Evolutionary conservation across 2,888 invertebrate species (phyloP), one percentile per base, ranked within the genome.

Genomic region (Xestia c-nigrum): DNA sequence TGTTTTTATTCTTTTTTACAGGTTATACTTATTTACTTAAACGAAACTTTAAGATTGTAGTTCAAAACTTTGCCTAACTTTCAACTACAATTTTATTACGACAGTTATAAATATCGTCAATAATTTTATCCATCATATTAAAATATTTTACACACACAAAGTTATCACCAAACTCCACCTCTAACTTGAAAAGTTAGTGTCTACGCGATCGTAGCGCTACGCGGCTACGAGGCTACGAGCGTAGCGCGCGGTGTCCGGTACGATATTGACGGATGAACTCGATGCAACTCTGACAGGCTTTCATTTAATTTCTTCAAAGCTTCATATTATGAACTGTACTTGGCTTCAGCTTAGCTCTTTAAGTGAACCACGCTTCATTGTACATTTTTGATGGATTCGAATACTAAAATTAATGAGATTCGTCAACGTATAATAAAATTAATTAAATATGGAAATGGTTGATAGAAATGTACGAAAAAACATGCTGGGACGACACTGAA

Each of bases 221-320:
- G 83, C 40, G 1, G 80, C 82, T 86, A 87, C 89, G 87, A 72
- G 63, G 71, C 90, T 88, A 91, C 91, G 91, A 88, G 87, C 88
- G 91, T 88, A 88, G 90, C 86, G 76, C 82, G 59, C 72, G 85
- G 77, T 74, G 76, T 31, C 67, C 43, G 16, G 55, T 67, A 72
- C 76, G 65, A 40, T 52, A 75, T 87, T 87, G 85, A 40, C 46
- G 59, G 40, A 64, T 24, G 19, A 59, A 40, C 47, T 57, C 24
- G 5, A 40, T 74, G 83, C 80, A 85, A 67, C 40, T 65, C 24
- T 61, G 40, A 40, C n/a, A 43, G 19, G n/a, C 40, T 61, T 55
- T 69, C 38, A 57, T 21, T 46, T 1, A 24, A 61, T n/a, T 55
- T 63, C 21, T 19, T n/a, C 9, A 47, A 24, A 59, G 24, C 43